Percentiles rank a stretch among this genome's conserved stretches.
Evolutionary conservation across 1,140 invertebrate genomes (phyloP).

Genomic region (Zaprionus ornatus): DNA sequence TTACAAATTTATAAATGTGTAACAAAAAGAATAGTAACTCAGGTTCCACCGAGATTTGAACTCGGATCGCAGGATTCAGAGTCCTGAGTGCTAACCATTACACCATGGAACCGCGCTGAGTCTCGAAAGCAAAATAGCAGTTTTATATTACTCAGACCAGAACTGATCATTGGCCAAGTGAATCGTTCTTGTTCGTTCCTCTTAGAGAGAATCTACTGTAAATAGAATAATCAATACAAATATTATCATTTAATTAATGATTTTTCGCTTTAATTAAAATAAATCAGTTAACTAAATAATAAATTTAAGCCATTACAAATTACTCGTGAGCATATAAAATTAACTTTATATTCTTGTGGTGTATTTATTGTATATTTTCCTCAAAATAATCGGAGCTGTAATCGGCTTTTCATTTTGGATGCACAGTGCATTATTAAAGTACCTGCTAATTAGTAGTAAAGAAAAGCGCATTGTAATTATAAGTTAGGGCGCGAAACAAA

Average conservation of each 20-base stretch:
- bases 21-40: not conserved
- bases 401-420: not conserved
- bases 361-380: not conserved
- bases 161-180: not conserved
- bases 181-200: not conserved
- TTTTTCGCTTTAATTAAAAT: not conserved
- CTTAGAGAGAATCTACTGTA: too few relatives aligned
- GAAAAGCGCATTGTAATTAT: slow-evolving; percentile 43
- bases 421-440: slow-evolving; percentile 1
- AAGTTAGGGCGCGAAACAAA: slow-evolving; percentile 60
- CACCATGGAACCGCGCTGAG: slow-evolving; percentile 88
- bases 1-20: not conserved
- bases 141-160: slow-evolving; percentile 19
- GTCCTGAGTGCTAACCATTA: slow-evolving; percentile 95
- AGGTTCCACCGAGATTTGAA: slow-evolving; percentile 92
- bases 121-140: not conserved
- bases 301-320: too few relatives aligned
- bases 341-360: not conserved
- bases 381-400: not conserved
- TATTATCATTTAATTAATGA: too few relatives aligned
- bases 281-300: not conserved
- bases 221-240: too few relatives aligned
- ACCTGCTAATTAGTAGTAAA: not conserved
- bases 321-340: too few relatives aligned
- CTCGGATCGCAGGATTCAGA: slow-evolving; percentile 95